Base-by-base conservation (phyloP, 1,140 invertebrate species). In the Orchesella cincta region DNA sequence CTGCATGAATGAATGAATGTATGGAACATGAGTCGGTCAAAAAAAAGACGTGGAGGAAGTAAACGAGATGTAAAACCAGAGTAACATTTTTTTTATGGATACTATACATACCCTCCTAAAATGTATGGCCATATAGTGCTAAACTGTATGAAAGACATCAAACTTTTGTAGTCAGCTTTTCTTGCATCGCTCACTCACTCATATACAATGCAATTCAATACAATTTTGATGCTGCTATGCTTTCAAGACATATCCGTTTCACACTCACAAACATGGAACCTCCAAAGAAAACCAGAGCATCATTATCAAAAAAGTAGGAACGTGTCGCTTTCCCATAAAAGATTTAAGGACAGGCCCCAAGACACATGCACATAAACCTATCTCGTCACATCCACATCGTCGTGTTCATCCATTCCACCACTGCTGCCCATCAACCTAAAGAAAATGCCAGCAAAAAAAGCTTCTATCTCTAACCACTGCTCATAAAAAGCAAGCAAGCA, bases 241-340 rank as follows among this genome's bases (percentile, higher is more conserved):
- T 57, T 57, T 57, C 14, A 57, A 57, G 54, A 57, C 54, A 26
- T 57, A 57, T 57, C 54, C 54, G 54, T 57, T 57, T 57, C 54
- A 57, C 54, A 57, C 54, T 57, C 23, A 57, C 54, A 57, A 57
- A 57, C 54, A 57, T 57, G 54, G 54, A 57, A 57, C 54, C 54
- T 26, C n/a, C 54, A 14, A 57, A 57, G 54, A 57, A 57, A 57
- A n/a, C n/a, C n/a, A n/a, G 54, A 57, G 23, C 62, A 67, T 67
- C 62, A 67, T 67, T 67, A 67, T 67, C 29, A 67, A 67, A 23
- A 67, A 67, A 67, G 62, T 67, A 67, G 31, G 62, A 67, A 31
- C 62, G 62, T 67, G 62, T 67, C 62, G 62, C 62, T 67, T 67
- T 67, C 62, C 62, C 62, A 67, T 67, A 67, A 67, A 67, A 67